Evolutionary conservation across 2,888 invertebrate genomes (phyloP), one percentile per base, ranked within the genome.

Genomic region (Acrobasis consociella): DNA sequence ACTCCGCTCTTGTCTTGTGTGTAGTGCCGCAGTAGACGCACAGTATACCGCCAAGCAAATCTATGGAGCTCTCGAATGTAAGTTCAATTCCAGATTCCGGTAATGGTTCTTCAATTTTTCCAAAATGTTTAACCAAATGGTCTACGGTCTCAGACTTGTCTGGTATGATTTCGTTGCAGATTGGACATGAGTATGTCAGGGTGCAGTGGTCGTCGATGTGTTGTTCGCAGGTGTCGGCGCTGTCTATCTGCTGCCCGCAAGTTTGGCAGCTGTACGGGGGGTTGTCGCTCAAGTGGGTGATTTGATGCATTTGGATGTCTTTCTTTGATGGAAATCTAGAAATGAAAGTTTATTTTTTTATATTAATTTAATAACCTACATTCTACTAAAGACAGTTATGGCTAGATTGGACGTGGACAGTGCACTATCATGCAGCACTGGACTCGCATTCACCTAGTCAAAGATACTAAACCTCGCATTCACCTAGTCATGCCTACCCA

Each of bases 21-120:
- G 91, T 81, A 60, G 87, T 80, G 62, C 93, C 85, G 67, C 94
- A 94, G 78, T 90, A 86, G 67, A 87, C 85, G 75, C 94, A 94
- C 65, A 91, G 87, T 11, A 94, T 93, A 5, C 90, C 90, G 58
- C 89, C 88, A 0, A 88, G 69, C 37, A 83, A 75, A 58, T 86
- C 85, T 17, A 89, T 78, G 2, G 93, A 91, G 67, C 89, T 89
- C 60, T 93, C 90, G 58, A 91, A 86, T n/a, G 81, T 80, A 65
- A 83, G 82, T 64, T 83, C 75, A 69, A 65, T 37, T 62, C 69
- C 68, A 2, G 60, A 65, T 77, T 61, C 83, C 67, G 67, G 42
- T 13, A 42, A 22, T 11, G 9, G 15, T 9, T 72, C 67, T 16
- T 71, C 67, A 10, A 67, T 74, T 68, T 85, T 76, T 62, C 80